Base-by-base conservation (phyloP, 1,140 invertebrate genomes). In the Drosophila pectinifera region DNA sequence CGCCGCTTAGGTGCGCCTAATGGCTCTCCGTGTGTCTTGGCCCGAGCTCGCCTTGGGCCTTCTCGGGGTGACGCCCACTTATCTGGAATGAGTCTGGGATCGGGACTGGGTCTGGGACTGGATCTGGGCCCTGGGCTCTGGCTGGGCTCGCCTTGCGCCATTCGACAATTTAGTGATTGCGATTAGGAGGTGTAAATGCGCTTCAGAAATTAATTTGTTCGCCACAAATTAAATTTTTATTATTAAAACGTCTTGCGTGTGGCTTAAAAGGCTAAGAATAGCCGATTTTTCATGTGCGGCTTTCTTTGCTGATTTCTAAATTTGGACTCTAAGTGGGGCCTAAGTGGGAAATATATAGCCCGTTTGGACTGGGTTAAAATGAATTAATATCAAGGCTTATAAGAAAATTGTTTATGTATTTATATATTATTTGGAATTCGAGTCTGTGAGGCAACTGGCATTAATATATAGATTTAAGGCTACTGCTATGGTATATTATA, bases 191-290 rank as follows among this genome's bases (percentile, higher is more conserved):
- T 88, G 84, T 88, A 88, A 88, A 88, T 84, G 84, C 76, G 80
- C 80, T 80, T 89, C 62, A 70, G 73, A 89, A 89, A 89, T 88
- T 89, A 88, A 88, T 88, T 88, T 88, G 84, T 89, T 80, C 74
- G 73, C 77, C 62, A 90, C 84, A 88, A 88, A 88, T 88, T 89
- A 89, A 89, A 88, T 84, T 90, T 88, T 89, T 89, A 88, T 88
- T 89, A 88, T 88, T 84, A 80, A 88, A 84, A 84, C 79, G 80
- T 63, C 62, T 88, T 63, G 84, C 80, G 83, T 88, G 85, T 88
- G 75, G 80, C 65, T 65, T 64, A 56, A 65, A 64, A 54, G 45
- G 58, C 54, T 78, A 69, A 56, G 56, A 69, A 70, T 70, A 55
- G 46, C 10, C 67, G 24, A 34, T 68, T 76, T 79, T 42, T 49